Percentiles rank a stretch among this genome's conserved stretches.
Conservation (phyloP, 1,140 invertebrate species). For the Uloborus diversus region DNA sequence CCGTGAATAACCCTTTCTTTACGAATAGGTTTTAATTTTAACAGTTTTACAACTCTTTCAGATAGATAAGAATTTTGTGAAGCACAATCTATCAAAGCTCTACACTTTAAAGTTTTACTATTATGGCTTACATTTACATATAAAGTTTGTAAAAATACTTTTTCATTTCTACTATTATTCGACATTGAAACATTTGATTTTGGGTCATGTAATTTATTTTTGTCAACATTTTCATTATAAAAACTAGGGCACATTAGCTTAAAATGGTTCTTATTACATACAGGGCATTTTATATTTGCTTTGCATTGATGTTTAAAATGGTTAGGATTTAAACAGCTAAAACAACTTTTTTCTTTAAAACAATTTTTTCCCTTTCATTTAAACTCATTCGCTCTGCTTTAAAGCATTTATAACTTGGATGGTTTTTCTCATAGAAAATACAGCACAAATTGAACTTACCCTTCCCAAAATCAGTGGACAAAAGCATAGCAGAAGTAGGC, state of each 20-base stretch:
- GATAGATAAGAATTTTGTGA: background rate
- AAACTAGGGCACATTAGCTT: background rate
- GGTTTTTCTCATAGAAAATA: background rate
- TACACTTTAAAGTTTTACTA: background rate
- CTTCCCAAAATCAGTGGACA: too few species aligned
- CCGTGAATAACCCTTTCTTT: background rate
- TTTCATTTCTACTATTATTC: background rate
- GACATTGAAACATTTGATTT: background rate
- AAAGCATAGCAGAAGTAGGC: background rate
- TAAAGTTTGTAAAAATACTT: background rate
- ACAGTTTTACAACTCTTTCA: background rate
- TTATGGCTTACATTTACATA: background rate
- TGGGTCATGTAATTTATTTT: background rate
- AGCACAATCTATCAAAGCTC: conserved; percentile 48
- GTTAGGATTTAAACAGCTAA: background rate
- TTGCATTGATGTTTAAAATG: too few species aligned
- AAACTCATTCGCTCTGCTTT: background rate
- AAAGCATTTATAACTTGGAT: background rate
- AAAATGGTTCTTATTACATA: background rate
- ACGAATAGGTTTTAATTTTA: background rate
- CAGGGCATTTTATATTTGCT: too few species aligned
- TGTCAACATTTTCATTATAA: background rate
- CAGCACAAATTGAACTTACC: background rate
- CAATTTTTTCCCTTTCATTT: background rate
- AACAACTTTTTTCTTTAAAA: background rate